Evolutionary conservation across 2,797 vertebrate genomes (phyloP).

Genomic region (Tangara arthus): DNA sequence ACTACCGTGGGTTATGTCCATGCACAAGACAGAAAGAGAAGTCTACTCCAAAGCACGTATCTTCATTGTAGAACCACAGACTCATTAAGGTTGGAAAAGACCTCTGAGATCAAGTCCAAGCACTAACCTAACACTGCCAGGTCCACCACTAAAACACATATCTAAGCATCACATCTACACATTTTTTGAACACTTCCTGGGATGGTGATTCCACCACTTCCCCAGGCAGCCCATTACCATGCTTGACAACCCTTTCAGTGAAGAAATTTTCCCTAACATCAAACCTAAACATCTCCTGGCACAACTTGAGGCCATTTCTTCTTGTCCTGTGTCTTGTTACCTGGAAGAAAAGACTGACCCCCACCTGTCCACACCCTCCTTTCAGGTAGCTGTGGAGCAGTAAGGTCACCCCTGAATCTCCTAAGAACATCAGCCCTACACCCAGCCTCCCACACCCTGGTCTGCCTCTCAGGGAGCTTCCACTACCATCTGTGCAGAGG

Average conservation of each 20-base stretch:
- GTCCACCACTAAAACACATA: fast-evolving
- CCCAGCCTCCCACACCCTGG: neutral
- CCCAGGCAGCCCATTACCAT: too few relatives aligned
- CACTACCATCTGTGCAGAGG: neutral
- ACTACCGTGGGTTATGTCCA: neutral
- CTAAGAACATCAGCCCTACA: neutral
- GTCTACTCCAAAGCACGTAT: neutral
- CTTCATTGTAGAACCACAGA: neutral
- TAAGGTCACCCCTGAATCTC: neutral
- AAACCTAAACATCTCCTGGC: neutral
- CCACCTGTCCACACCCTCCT: neutral
- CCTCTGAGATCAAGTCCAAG: neutral
- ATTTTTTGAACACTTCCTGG: neutral
- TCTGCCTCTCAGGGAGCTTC: neutral
- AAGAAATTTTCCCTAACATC: neutral
- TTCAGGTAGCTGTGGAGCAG: neutral
- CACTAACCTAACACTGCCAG: neutral
- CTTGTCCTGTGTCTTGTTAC: neutral
- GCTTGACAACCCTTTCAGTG: fast-evolving
- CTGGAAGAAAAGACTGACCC: neutral
- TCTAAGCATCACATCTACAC: neutral
- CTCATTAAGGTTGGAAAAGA: neutral
- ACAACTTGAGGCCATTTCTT: neutral
- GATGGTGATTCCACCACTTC: neutral
- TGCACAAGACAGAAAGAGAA: neutral